Conservation (phyloP, 2,113 vertebrate genomes). For the Acanthochromis polyacanthus region DNA sequence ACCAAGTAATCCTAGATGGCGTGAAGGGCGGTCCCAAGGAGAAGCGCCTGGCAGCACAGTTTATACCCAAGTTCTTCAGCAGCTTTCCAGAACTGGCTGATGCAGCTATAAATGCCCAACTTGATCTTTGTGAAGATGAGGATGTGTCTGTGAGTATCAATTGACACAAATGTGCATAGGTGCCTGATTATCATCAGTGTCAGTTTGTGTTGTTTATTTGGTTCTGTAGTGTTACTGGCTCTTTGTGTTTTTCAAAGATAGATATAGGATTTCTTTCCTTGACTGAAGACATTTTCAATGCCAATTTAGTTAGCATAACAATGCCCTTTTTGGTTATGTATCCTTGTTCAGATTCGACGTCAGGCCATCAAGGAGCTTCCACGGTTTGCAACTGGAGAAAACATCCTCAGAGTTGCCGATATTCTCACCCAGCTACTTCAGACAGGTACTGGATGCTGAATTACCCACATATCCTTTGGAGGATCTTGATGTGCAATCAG, state of each 20-base stretch:
- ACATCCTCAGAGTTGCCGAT: slow-evolving; percentile 95
- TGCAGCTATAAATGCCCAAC: slow-evolving; percentile 96
- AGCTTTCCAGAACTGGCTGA: slow-evolving; percentile 97
- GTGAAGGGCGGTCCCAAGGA: slow-evolving; percentile 98
- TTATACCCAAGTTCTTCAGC: slow-evolving; percentile 98
- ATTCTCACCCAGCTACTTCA: slow-evolving; percentile 97
- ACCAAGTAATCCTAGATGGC: slow-evolving; percentile 94
- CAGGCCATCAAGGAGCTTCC: slow-evolving; percentile 98
- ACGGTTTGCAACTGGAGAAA: slow-evolving; percentile 96
- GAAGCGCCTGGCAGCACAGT: slow-evolving; percentile 97
- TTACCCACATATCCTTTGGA: background rate
- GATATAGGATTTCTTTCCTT: background rate
- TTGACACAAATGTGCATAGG: background rate
- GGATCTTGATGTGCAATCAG: background rate
- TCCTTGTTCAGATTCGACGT: slow-evolving; percentile 89
- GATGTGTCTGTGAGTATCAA: slow-evolving; percentile 93
- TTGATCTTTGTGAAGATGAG: slow-evolving; percentile 98
- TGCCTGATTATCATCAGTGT: background rate
- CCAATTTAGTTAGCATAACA: background rate
- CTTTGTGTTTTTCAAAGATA: background rate
- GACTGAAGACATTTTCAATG: background rate
- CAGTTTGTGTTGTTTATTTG: no score
- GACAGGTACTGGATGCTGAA: slow-evolving; percentile 86
- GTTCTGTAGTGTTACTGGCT: background rate
- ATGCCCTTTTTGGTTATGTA: background rate